Percentiles rank a stretch among this genome's conserved stretches.
These are phyloP conservation scores for Lycaena phlaeas DNA, from an alignment of 2,888 invertebrate species.

Conservation along the genomic window DNA sequence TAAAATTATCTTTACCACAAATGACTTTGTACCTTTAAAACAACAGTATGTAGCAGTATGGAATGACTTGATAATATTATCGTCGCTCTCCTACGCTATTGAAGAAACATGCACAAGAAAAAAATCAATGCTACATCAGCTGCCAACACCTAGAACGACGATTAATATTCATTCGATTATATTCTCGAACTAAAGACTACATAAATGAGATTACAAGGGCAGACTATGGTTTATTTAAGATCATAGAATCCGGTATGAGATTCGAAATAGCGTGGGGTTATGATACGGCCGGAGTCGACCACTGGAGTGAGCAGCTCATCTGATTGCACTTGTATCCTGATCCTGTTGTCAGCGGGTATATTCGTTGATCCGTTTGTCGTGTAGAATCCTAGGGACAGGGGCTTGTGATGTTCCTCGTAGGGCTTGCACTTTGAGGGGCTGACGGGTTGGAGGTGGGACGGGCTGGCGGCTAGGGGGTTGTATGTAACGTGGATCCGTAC, in stretches of 20 bases:
- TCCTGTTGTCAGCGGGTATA: conserved; percentile 76
- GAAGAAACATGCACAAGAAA: not conserved
- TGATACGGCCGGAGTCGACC: conserved; percentile 73
- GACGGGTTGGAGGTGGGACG: conserved; percentile 63
- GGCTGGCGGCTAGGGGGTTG: conserved; percentile 69
- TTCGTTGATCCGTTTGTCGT: conserved; percentile 73
- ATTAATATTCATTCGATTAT: too few species aligned
- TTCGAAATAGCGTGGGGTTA: conserved; percentile 50
- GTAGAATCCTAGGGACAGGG: conserved; percentile 52
- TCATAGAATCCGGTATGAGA: conserved; percentile 54
- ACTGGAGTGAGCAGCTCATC: conserved; percentile 78
- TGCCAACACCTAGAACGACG: too few species aligned
- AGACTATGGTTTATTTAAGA: conserved; percentile 36
- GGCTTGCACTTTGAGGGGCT: conserved; percentile 51
- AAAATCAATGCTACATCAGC: too few species aligned
- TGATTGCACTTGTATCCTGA: conserved; percentile 80
- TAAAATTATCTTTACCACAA: too few species aligned
- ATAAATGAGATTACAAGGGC: not conserved
- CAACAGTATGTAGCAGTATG: too few species aligned
- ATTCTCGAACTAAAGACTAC: not conserved
- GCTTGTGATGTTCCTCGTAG: conserved; percentile 55
- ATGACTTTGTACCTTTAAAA: too few species aligned
- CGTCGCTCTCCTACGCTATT: too few species aligned
- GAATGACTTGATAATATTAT: too few species aligned
- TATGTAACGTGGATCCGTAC: conserved; percentile 87